phyloP scores from a whole-genome alignment of 2,797 vertebrate genomes.

The Percopsis omiscomaycus region DNA sequence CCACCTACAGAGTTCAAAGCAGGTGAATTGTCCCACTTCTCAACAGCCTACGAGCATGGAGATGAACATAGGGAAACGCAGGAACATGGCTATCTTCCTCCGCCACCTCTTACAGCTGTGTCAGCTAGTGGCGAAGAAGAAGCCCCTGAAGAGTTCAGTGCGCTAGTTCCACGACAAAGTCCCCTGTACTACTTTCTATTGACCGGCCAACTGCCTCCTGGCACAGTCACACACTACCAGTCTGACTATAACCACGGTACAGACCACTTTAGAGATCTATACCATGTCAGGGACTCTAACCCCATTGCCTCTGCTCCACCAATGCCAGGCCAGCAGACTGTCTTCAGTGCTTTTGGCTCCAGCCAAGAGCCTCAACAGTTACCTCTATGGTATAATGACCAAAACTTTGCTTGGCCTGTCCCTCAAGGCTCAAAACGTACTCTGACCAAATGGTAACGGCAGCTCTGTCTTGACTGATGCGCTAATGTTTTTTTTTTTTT shows the following conservation, averaged over 20 bases:
- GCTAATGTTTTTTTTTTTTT: no score
- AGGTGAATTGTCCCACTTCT: slow-evolving; percentile 1
- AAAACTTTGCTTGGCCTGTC: no score
- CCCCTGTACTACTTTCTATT: slow-evolving; percentile 18
- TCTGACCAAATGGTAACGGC: no score
- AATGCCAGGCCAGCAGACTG: background rate
- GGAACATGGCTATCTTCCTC: background rate
- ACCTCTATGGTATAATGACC: no score
- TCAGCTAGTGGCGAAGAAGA: background rate
- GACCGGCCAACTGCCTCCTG: slow-evolving; percentile 34
- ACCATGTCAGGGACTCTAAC: slow-evolving; percentile 11
- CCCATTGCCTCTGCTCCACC: background rate
- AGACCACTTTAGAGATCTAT: slow-evolving; percentile 18
- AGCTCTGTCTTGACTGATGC: no score
- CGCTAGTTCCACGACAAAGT: background rate
- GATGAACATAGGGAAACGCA: slow-evolving; percentile 24
- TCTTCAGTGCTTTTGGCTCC: background rate
- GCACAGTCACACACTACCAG: background rate
- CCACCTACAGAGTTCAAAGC: background rate
- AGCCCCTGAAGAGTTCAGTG: fast-evolving
- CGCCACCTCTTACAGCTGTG: background rate
- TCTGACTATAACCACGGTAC: slow-evolving; percentile 11
- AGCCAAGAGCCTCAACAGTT: background rate
- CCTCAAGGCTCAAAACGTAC: no score
- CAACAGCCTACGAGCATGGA: background rate